Base-by-base conservation (phyloP, 2,888 invertebrate species). In the Scaptomyza polygonia region DNA sequence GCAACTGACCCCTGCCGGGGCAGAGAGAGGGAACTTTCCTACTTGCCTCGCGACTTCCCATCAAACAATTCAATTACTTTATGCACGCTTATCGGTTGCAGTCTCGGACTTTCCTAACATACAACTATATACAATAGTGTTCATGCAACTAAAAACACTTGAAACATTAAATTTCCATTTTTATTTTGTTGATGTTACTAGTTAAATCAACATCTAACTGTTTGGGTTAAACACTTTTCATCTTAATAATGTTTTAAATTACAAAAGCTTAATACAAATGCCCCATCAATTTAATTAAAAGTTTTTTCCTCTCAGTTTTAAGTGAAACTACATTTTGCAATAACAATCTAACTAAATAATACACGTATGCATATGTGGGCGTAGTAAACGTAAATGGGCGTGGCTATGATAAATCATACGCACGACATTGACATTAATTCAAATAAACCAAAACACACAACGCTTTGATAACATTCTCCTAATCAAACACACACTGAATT, bases 341-440 rank as follows among this genome's bases (percentile, higher is more conserved):
- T 79, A 76, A 65, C 79, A 72, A 68, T 62, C 49, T 52, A 51
- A 40, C 11, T 9, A 6, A 21, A 51, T 27, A 34, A 16, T 8
- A 30, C 7, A 30, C 32, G 43, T 39, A 25, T 45, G 27, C 12
- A 43, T 49, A 39, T 14, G 39, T 39, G 30, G 43, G 29, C 16
- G 43, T 12, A 5, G 5, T 25, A 5, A 25, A 1, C 43, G n/a
- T n/a, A 18, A 39, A 45, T 55, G 52, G 65, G 52, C 49, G 45
- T 52, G 67, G 52, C 7, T 32, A 40, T 67, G 58, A 67, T 55
- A 63, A 61, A 54, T 75, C 64, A 62, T 30, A 44, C 43, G 53
- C 63, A 47, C 62, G 68, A 47, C 59, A 52, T 47, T 63, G 71
- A 76, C 77, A 72, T 68, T 5, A 5, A 75, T 87, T 85, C 67